Conservation (phyloP, 2,113 vertebrate species). For the Chroicocephalus ridibundus region DNA sequence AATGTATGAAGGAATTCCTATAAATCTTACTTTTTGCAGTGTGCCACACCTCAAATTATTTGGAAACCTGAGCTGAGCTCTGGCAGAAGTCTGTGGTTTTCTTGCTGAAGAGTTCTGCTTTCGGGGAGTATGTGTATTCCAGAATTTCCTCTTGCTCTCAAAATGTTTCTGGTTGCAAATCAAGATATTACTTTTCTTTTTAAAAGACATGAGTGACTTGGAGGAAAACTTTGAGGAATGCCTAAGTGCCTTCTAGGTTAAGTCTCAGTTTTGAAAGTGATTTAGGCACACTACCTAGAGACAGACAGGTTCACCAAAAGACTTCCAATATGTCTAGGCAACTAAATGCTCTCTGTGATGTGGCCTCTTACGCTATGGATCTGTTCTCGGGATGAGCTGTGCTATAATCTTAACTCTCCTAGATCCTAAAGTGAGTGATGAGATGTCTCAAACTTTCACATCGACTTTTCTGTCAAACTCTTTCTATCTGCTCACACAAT, state of each 20-base stretch:
- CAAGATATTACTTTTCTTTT: background rate
- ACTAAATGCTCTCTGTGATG: background rate
- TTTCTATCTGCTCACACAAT: background rate
- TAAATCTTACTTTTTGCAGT: background rate
- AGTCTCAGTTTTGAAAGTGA: background rate
- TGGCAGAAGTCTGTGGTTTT: background rate
- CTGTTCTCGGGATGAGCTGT: background rate
- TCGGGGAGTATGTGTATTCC: background rate
- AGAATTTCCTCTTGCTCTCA: slow-evolving; percentile 17
- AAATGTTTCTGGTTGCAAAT: slow-evolving; percentile 6
- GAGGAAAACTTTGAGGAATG: background rate
- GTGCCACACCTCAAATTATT: background rate
- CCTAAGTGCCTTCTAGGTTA: background rate
- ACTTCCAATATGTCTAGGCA: background rate
- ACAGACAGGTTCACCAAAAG: background rate
- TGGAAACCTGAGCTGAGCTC: background rate
- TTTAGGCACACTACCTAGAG: background rate
- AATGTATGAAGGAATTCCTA: background rate
- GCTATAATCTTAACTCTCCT: background rate
- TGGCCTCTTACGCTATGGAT: background rate
- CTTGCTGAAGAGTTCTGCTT: background rate
- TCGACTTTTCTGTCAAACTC: background rate
- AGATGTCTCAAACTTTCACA: background rate
- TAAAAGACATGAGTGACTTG: background rate
- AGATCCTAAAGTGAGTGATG: background rate